Percentiles rank a stretch among this genome's conserved stretches.
Evolutionary conservation across 2,113 vertebrate species (phyloP).

Genomic region (Atractosteus spatula): DNA sequence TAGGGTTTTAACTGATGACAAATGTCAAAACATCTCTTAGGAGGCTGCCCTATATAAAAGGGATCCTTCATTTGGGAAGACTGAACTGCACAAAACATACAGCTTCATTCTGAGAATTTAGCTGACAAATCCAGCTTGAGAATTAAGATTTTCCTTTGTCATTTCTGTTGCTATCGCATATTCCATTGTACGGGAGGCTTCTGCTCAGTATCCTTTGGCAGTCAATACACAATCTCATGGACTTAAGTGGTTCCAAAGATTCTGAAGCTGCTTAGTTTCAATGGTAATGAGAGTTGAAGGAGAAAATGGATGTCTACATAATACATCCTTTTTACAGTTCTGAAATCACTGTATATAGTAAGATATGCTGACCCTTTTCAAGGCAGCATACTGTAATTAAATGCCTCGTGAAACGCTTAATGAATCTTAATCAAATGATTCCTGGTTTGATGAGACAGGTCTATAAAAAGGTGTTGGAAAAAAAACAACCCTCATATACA

Average conservation of each 20-base stretch:
- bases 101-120: too few species aligned
- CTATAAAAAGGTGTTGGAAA: not conserved
- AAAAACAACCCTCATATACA: slow-evolving; percentile 47
- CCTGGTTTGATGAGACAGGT: slow-evolving; percentile 27
- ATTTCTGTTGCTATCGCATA: too few species aligned
- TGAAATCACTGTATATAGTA: slow-evolving; percentile 38
- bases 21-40: too few species aligned
- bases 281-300: slow-evolving; percentile 29
- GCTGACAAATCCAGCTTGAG: too few species aligned
- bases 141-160: too few species aligned
- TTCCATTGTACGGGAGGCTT: too few species aligned
- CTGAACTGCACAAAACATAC: too few species aligned
- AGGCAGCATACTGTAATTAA: slow-evolving; percentile 59
- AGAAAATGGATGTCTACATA: slow-evolving; percentile 36
- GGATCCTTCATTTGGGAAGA: too few species aligned
- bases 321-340: slow-evolving; percentile 41
- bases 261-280: not conserved
- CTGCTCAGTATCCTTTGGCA: not conserved
- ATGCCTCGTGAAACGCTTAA: slow-evolving; percentile 38
- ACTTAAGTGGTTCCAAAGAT: not conserved
- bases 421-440: slow-evolving; percentile 47
- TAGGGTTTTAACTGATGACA: too few species aligned
- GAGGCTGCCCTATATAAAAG: too few species aligned
- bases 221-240: not conserved
- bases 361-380: slow-evolving; percentile 35